Evolutionary conservation across 2,797 vertebrate genomes (phyloP), one percentile per base, ranked within the genome.

Genomic region (Hydrocynus forskahlii): DNA sequence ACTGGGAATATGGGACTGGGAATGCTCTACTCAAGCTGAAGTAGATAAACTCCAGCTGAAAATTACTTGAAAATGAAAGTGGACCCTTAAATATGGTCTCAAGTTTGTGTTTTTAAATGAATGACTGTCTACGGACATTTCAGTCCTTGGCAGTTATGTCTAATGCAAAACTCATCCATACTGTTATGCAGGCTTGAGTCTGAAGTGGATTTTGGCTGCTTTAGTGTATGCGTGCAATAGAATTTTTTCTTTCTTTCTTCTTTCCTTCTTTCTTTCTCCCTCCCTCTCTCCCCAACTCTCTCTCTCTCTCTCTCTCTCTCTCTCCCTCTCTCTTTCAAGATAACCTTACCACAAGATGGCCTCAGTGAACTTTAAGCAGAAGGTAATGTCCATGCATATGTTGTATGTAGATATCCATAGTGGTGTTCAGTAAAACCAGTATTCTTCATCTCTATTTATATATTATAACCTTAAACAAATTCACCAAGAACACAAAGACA

Each of bases 81-180:
- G 80, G 66, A 55, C 71, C 9, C 54, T 50, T 63, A 29, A 81
- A 70, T 72, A 78, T 78, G 29, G 68, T 57, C 81, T 82, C 54
- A 54, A 50, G 75, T 29, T 73, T 72, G 78, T 73, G 75, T 82
- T 75, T 48, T 82, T 73, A 67, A 70, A 70, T 76, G 73, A 76
- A 35, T 70, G 19, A 23, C 50, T 81, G 73, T 50, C 79, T 52
- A 59, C 62, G 67, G 62, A 17, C 55, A 69, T 25, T 62, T 81
- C 79, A 75, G 45, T 75, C 40, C 57, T 38, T 54, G 17, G 21
- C 17, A 21, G 21, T n/a, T 17, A 45, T 74, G 78, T 66, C 64
- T 66, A 63, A 23, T 45, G 40, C 43, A 45, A 14, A 25, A 16
- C 35, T 17, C 8, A 25, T 3, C 35, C n/a, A 43, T 17, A 75